These are phyloP conservation scores for Anorthoa munda DNA, from an alignment of 2,888 invertebrate species.

Conservation along the genomic window DNA sequence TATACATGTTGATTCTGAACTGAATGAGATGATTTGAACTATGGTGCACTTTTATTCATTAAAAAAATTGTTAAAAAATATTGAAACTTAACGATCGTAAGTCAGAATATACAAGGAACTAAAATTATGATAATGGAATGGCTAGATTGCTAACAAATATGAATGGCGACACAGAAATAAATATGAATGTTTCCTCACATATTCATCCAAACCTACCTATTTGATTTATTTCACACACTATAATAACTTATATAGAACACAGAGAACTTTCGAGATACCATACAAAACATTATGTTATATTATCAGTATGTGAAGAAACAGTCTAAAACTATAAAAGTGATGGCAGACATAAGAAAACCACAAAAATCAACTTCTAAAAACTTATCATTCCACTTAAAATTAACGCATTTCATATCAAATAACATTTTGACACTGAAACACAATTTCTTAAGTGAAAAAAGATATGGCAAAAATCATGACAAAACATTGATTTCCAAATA, in stretches of 20 bases:
- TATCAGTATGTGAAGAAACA: constrained; percentile 38
- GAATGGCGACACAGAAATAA: constrained; percentile 49
- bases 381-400: constrained; percentile 22
- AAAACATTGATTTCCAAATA: constrained; percentile 11
- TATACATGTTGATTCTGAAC: constrained; percentile 72
- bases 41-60: constrained; percentile 72
- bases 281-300: constrained; percentile 23
- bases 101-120: constrained; percentile 55
- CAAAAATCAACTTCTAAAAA: constrained; percentile 32
- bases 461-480: constrained; percentile 45
- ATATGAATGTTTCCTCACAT: constrained; percentile 39
- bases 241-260: constrained; percentile 45
- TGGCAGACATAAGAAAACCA: constrained; percentile 28
- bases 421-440: constrained; percentile 1
- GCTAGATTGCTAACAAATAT: constrained; percentile 59
- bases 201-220: constrained; percentile 22
- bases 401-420: constrained; percentile 18
- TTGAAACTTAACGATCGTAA: constrained; percentile 47
- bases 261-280: constrained; percentile 39
- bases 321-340: not conserved
- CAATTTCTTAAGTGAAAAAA: constrained; percentile 7
- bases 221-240: constrained; percentile 27
- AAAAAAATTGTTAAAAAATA: constrained; percentile 56
- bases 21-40: constrained; percentile 78
- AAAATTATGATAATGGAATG: constrained; percentile 71